Evolutionary conservation across 2,113 vertebrate genomes (phyloP).

Genomic region (Talpa occidentalis): DNA sequence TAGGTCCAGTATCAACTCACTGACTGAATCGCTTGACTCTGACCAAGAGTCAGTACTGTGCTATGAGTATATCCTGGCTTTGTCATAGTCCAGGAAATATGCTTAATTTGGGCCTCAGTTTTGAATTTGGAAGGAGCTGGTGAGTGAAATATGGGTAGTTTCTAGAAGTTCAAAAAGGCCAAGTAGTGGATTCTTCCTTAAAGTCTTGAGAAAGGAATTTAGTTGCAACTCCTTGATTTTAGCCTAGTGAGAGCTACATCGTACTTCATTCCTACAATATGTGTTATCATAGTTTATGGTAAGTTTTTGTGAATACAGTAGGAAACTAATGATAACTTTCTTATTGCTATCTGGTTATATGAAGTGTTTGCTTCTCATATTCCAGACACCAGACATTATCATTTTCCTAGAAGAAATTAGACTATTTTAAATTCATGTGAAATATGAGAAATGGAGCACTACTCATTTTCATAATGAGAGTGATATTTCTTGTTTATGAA

Average conservation of each 20-base stretch:
- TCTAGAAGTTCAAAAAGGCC: neutral
- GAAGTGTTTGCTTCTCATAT: neutral
- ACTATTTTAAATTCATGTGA: neutral
- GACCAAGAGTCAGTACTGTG: neutral
- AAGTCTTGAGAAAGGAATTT: neutral
- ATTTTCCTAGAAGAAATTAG: constrained; percentile 7
- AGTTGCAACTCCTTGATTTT: neutral
- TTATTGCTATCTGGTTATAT: neutral
- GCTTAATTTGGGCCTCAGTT: neutral
- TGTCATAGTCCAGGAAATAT: neutral
- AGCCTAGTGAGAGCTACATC: too few relatives aligned
- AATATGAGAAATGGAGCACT: neutral
- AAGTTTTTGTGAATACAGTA: neutral
- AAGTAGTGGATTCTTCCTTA: neutral
- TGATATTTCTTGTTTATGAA: neutral
- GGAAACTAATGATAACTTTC: neutral
- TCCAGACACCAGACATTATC: neutral
- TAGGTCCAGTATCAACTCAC: neutral
- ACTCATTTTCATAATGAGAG: neutral
- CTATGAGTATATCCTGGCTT: neutral
- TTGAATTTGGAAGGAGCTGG: neutral
- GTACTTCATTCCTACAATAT: neutral
- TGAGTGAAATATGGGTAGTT: neutral
- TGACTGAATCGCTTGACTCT: neutral
- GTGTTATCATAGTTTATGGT: neutral